Conservation (phyloP, 1,140 invertebrate species). For the Chelonus insularis region DNA sequence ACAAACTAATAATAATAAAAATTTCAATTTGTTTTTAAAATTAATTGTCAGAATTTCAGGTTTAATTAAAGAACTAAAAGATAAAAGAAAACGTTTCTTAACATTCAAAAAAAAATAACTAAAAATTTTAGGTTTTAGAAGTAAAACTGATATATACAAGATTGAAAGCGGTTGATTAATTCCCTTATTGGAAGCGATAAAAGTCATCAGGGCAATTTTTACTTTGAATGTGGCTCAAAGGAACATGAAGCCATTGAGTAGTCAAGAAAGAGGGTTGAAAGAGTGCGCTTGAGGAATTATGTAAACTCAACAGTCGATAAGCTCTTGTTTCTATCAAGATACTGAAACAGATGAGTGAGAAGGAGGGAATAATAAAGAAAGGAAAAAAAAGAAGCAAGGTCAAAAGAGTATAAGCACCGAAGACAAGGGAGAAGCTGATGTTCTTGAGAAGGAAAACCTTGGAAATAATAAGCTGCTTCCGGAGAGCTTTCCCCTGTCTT, state of each 20-base stretch:
- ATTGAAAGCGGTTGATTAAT: conserved; percentile 32
- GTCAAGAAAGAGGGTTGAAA: neutral
- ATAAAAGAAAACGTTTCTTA: no score
- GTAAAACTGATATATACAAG: no score
- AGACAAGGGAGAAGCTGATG: neutral
- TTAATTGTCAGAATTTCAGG: no score
- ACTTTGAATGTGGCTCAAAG: conserved; percentile 11
- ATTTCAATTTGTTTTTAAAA: no score
- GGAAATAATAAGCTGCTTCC: conserved; percentile 34
- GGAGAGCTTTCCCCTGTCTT: neutral
- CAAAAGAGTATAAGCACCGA: conserved; percentile 22
- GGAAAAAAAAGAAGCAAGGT: conserved; percentile 13
- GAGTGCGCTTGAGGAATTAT: conserved; percentile 20
- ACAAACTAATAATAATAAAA: no score
- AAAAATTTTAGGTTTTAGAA: no score
- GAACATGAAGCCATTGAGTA: neutral
- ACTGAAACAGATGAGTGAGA: neutral
- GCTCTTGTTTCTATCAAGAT: conserved; percentile 3
- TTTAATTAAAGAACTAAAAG: no score
- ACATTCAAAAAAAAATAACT: no score
- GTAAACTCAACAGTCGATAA: conserved; percentile 27
- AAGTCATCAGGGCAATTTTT: no score
- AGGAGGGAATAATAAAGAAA: neutral
- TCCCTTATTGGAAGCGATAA: conserved; percentile 6
- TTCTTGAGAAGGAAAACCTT: conserved; percentile 17